These are phyloP conservation scores for Hepsetus odoe DNA, from an alignment of 2,113 vertebrate genomes.

Conservation along the genomic window DNA sequence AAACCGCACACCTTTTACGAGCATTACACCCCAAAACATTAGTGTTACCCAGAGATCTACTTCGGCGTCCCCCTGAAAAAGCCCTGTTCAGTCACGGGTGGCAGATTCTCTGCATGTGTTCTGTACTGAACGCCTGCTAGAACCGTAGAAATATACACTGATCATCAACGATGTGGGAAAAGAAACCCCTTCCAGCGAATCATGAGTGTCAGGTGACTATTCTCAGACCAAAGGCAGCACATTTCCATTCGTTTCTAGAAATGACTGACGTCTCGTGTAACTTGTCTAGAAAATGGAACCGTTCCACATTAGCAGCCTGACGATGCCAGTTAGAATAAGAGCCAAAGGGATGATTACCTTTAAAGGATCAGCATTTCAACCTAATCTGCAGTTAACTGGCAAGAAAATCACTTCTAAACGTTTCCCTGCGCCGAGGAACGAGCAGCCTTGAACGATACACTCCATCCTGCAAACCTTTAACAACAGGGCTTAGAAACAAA, in stretches of 20 bases:
- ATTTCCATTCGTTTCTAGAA: no score
- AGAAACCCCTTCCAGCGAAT: no score
- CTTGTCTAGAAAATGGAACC: background rate
- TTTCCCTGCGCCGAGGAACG: no score
- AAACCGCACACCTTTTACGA: background rate
- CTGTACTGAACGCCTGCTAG: background rate
- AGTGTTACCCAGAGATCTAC: background rate
- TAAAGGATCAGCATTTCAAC: background rate
- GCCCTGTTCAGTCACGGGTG: background rate
- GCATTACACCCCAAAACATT: constrained; percentile 4
- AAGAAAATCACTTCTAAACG: no score
- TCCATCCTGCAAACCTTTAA: no score
- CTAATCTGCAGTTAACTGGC: no score
- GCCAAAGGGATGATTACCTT: background rate
- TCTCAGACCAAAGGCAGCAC: no score
- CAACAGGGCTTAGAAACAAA: no score
- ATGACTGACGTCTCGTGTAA: no score
- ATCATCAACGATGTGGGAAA: no score
- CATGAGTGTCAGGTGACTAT: no score
- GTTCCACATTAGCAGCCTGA: background rate
- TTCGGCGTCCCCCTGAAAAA: background rate
- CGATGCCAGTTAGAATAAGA: background rate
- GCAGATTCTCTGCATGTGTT: background rate
- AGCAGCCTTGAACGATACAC: no score
- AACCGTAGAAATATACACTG: background rate